These are phyloP conservation scores for Halocaridina rubra DNA, from an alignment of 2,888 invertebrate species.

Conservation along the genomic window DNA sequence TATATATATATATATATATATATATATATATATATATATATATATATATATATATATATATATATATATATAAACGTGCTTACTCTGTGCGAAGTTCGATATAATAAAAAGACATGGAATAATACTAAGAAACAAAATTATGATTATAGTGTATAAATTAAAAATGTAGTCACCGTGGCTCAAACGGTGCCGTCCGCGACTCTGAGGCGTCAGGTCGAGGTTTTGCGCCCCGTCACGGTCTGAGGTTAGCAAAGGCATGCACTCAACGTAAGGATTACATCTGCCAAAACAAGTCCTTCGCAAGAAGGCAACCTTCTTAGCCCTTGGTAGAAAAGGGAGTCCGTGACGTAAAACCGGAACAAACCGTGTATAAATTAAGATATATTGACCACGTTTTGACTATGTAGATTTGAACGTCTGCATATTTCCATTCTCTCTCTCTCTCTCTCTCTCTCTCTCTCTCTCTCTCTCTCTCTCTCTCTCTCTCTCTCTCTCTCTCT, in stretches of 20 bases:
- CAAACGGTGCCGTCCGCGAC: too few relatives aligned
- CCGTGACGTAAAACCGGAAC: too few relatives aligned
- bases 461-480: background rate
- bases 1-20: background rate
- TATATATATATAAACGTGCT: background rate
- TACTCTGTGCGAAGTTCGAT: background rate
- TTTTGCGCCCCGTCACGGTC: background rate
- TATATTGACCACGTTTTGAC: background rate
- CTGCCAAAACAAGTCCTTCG: too few relatives aligned
- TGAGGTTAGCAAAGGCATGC: too few relatives aligned
- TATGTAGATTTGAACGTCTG: background rate
- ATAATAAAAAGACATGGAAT: background rate
- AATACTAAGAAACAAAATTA: background rate
- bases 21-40: too few relatives aligned
- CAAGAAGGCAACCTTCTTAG: too few relatives aligned
- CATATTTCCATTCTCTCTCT: background rate
- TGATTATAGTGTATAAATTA: too few relatives aligned
- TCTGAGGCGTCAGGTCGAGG: too few relatives aligned
- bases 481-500: background rate
- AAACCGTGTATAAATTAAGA: background rate
- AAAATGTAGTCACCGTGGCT: too few relatives aligned
- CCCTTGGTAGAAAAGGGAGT: too few relatives aligned
- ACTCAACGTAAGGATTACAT: too few relatives aligned
- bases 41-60: too few relatives aligned
- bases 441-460: background rate